Conservation (phyloP, 2,888 invertebrate species). For the Ectemnius cavifrons region DNA sequence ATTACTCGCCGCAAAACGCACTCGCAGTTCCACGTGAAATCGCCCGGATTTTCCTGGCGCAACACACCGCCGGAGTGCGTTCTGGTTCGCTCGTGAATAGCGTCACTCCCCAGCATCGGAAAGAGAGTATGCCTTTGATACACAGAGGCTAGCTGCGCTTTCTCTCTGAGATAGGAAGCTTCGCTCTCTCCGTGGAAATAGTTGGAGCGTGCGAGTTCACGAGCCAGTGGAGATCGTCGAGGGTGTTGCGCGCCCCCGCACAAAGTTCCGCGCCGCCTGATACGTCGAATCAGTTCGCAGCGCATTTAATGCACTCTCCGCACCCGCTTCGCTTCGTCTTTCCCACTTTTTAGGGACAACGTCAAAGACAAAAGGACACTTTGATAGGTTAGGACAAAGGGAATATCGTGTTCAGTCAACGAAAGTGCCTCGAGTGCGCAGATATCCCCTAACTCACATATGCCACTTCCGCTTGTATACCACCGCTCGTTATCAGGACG, state of each 20-base stretch:
- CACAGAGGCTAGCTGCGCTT: neutral
- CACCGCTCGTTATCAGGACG: neutral
- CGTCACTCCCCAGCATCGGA: no score
- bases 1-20: no score
- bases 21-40: no score
- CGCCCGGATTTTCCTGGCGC: no score
- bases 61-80: no score
- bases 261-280: no score
- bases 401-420: neutral
- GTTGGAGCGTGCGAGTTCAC: constrained; percentile 15
- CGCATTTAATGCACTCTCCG: no score
- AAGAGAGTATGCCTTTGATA: no score
- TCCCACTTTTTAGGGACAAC: neutral
- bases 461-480: no score
- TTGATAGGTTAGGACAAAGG: neutral
- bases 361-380: neutral
- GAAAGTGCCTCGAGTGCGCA: neutral
- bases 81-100: no score
- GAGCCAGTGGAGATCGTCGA: constrained; percentile 18
- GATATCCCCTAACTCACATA: neutral
- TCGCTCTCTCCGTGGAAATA: neutral
- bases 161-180: constrained; percentile 13
- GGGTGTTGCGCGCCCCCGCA: neutral
- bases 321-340: no score
- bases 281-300: no score